Evolutionary conservation across 2,797 vertebrate genomes (phyloP), one percentile per base, ranked within the genome.

Genomic region (Enteromius radiatus): DNA sequence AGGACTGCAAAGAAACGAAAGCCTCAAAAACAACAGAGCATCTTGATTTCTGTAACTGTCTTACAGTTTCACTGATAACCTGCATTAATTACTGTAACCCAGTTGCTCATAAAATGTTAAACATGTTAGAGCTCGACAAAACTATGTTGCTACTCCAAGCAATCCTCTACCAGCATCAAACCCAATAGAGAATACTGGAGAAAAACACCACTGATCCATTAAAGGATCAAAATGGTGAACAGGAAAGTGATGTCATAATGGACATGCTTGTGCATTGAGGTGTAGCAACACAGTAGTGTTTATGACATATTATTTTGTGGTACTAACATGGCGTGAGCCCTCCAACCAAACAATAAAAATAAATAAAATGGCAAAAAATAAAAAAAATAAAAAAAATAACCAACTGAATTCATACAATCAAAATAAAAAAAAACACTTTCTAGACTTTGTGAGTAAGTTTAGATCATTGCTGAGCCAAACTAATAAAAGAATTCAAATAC

Each of bases 1-100:
- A 94, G 93, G 92, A 84, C 85, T 78, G 82, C 88, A 89, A 92
- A 90, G 90, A 92, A 87, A 89, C 91, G 88, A 91, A 93, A 91
- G 84, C 69, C 89, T 71, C 70, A 75, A 56, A 93, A 92, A 90
- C 92, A 90, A 90, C 88, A 90, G 63, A 88, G 81, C 89, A 23
- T 83, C 85, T 74, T 91, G 86, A 89, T 91, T 88, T 93, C 89
- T 91, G 90, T 93, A 90, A 94, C 90, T 83, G 65, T 52, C 79
- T 75, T 83, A 69, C 26, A 43, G 9, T 67, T 85, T 84, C 47
- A 80, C 88, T 89, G 56, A 79, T 85, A 83, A 21, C 79, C 80
- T 65, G 82, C n/a, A 78, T 86, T 91, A 90, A 91, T 88, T 19
- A 61, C 64, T 84, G 87, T 88, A 90, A 92, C 76, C 71, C 19